Base-by-base conservation (phyloP, 1,140 invertebrate genomes). In the Bursaphelenchus mucronatus region DNA sequence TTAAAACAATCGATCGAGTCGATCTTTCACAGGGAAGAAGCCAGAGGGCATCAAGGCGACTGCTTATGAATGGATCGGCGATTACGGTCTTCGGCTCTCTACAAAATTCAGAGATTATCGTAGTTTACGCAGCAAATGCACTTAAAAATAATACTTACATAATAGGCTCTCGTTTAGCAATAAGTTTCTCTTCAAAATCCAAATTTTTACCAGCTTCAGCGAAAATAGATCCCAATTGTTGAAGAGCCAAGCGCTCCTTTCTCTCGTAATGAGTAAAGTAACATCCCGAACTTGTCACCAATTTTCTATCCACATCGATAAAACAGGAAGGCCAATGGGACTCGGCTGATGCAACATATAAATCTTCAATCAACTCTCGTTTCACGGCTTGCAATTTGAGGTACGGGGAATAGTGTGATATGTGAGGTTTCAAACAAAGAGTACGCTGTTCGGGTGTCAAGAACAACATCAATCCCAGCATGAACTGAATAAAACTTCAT, bases 201-300 rank as follows among this genome's bases (percentile, higher is more conserved):
- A 59, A 11, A 45, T 59, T 39, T 4, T 15, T 1, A 44, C 40
- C 21, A 13, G 64, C 65, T n/a, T 69, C 67, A 8, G 21, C 39
- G 1, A 69, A 47, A 21, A 69, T 72, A 44, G 69, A 58, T 51
- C 70, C 49, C 21, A 68, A 44, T 59, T 70, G 53, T 11, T 50
- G 51, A 44, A 43, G 49, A 41, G 69, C 67, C 39, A 53, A n/a
- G 13, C 41, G 41, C 46, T 47, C 15, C 55, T 69, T 69, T 47
- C 54, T 50, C 11, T 39, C 15, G 19, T 53, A 51, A 44, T 69
- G 68, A 46, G 41, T 39, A 39, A 59, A 59, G 40, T 69, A 69
- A 19, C 45, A 8, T 21, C 68, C 68, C 5, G 68, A 61, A 17
- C 39, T 71, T 10, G 49, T 57, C 13, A 69, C 68, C n/a, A 67